Evolutionary conservation across 2,888 invertebrate genomes (phyloP).

Genomic region (Lomographa bimaculata): DNA sequence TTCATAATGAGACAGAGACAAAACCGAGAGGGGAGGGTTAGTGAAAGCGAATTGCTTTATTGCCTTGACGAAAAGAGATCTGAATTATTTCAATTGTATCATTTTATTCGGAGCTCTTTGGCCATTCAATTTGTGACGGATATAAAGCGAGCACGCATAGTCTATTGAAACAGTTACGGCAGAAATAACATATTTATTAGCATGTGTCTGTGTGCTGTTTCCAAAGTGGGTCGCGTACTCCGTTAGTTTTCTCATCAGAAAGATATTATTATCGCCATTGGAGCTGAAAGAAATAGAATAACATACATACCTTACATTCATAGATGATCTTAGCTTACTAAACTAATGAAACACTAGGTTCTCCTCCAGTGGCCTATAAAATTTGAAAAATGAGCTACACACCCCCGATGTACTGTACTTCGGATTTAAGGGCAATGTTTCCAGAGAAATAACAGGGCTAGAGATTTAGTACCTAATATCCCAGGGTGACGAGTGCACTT

Average conservation of each 20-base stretch:
- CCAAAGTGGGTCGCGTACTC: constrained; percentile 10
- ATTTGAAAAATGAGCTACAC: too few species aligned
- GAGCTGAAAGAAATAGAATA: constrained; percentile 4
- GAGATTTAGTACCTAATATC: too few species aligned
- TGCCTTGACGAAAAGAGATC: constrained; percentile 39
- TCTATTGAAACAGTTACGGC: constrained; percentile 21
- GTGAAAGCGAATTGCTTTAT: constrained; percentile 51
- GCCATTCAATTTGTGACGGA: constrained; percentile 27
- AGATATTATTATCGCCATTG: constrained; percentile 8
- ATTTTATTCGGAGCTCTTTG: constrained; percentile 20
- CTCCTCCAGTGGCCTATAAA: too few species aligned
- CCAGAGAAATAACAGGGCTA: too few species aligned
- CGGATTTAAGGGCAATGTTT: too few species aligned
- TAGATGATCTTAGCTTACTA: too few species aligned
- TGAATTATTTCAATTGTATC: constrained; percentile 33
- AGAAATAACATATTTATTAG: constrained; percentile 10
- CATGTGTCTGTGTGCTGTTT: constrained; percentile 11
- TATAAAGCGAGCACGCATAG: constrained; percentile 26
- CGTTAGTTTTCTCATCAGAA: constrained; percentile 15
- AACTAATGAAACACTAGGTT: too few species aligned
- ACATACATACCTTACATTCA: too few species aligned
- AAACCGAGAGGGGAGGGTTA: constrained; percentile 34
- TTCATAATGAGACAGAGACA: constrained; percentile 53
- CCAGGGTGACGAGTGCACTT: too few species aligned
- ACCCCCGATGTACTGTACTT: too few species aligned